Percentiles rank a stretch among this genome's conserved stretches.
Conservation (phyloP, 2,888 invertebrate genomes). For the Seira ritae region DNA sequence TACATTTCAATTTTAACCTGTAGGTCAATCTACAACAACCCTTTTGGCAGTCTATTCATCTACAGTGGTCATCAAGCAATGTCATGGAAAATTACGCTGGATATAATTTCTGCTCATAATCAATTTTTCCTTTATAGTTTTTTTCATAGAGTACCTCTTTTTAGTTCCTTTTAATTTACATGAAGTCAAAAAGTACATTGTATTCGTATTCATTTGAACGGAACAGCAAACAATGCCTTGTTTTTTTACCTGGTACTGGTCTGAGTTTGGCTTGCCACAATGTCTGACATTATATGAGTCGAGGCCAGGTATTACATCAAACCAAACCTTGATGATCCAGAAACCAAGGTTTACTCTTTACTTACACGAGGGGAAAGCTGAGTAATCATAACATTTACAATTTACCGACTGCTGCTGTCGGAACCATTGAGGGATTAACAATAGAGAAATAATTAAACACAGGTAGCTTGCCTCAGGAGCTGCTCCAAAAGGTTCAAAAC, state of each 20-base stretch:
- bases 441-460: slow-evolving; percentile 72
- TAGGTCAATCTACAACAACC: neutral
- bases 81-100: neutral
- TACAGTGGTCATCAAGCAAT: neutral
- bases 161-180: neutral
- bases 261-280: neutral
- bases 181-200: too few species aligned
- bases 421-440: slow-evolving; percentile 67
- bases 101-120: neutral
- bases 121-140: neutral
- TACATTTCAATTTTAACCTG: neutral
- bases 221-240: neutral
- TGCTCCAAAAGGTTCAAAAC: slow-evolving; percentile 53
- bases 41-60: slow-evolving; percentile 3
- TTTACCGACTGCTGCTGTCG: slow-evolving; percentile 41
- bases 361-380: slow-evolving; percentile 31
- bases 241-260: neutral
- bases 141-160: neutral
- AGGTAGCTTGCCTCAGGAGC: slow-evolving; percentile 69
- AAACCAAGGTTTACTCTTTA: slow-evolving; percentile 1
- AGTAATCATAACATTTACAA: slow-evolving; percentile 63
- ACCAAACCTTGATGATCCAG: slow-evolving; percentile 28
- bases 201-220: too few species aligned
- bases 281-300: neutral
- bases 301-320: neutral